Base-by-base conservation (phyloP, 2,113 vertebrate genomes). In the Sapajus apella region DNA sequence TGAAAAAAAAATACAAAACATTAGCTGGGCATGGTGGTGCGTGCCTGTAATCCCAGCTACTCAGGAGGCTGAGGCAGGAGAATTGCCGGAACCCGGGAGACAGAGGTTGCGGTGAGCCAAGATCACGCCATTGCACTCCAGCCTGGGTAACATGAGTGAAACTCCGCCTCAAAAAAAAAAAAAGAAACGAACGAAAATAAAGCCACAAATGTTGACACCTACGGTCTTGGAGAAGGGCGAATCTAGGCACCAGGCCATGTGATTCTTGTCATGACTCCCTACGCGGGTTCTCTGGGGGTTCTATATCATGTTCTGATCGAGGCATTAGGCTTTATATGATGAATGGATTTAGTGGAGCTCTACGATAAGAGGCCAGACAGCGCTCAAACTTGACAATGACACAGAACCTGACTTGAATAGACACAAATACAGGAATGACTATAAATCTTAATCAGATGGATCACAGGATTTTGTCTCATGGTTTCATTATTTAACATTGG, bases 61-160 rank as follows among this genome's bases (percentile, higher is more conserved):
- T 25, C 9, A 1, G 56, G 56, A 58, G 8, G 3, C 56, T 58
- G 23, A 58, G 23, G 23, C 21, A 58, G 56, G 8, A 58, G 21
- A 58, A 23, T 3, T 8, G 2, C 56, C 25, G 25, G 56, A 58
- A 52, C 1, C 52, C 5, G 1, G 52, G 0, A 17, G 16, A 16
- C 4, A 17, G 52, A 52, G 16, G 52, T 52, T 52, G 52, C 52
- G 17, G 16, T 52, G 16, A 17, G 52, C 52, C 16, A 17, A 52
- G 52, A 52, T 52, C 16, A 17, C 1, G 52, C 52, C 52, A 52
- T 16, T 52, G 52, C 52, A 52, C 14, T 17, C 4, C 52, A 52
- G 52, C 16, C 52, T 52, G 5, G 52, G 52, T 0, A 5, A 52
- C 52, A 52, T 17, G 1, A 52, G 52, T 4, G 1, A 52, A 4